Evolutionary conservation across 2,113 vertebrate genomes (phyloP), one percentile per base, ranked within the genome.

Genomic region (Tachycineta bicolor): DNA sequence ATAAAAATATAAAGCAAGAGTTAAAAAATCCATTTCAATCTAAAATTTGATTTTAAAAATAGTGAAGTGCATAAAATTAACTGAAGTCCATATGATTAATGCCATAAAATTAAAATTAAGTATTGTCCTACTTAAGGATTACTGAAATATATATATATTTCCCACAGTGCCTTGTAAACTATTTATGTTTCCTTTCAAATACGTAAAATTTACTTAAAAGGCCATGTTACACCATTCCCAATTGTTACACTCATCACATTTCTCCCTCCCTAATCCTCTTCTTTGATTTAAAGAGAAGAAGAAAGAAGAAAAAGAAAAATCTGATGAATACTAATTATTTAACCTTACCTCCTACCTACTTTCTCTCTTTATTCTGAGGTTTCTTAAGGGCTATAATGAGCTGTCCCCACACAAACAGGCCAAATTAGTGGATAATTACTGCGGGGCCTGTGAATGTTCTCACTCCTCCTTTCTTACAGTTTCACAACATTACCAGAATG

Each of bases 341-440:
- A 99, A 99, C 98, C 98, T 99, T 98, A 98, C 99, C 99, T 99
- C 99, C 99, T 99, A 99, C 98, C 98, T 99, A 98, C 98, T 98
- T 98, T 87, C 96, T 93, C 90, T 98, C 98, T 99, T 99, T 99
- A 98, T 99, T 98, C 98, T 95, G 97, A 96, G 98, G 98, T 98
- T 99, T 99, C 98, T 99, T 98, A 98, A 98, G 98, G 97, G 98
- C 98, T 98, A 98, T 99, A 99, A 99, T 99, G 99, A 99, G 99
- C 98, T 99, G 98, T 99, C 98, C 98, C 98, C 98, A 99, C 98
- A 99, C 99, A 99, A 99, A 99, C 98, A 98, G 97, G 98, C 98
- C 98, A 99, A 99, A 99, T 99, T 99, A 99, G 99, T 99, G 98
- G 99, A 98, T 99, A 99, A 99, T 99, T 99, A 99, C 98, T 98